These are phyloP conservation scores for Leptosomus discolor DNA, from an alignment of 2,113 vertebrate species.

Conservation along the genomic window DNA sequence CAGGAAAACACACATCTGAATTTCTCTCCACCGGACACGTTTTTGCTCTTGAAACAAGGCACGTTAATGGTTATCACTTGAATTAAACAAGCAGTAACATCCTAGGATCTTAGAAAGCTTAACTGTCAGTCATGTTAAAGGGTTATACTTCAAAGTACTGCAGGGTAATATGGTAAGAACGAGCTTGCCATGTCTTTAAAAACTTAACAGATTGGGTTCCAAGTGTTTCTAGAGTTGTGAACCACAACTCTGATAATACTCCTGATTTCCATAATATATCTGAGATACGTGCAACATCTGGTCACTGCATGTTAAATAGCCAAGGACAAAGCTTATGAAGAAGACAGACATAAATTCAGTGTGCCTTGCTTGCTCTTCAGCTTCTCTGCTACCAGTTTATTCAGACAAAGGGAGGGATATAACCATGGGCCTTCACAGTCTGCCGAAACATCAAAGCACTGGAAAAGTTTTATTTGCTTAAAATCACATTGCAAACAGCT, in stretches of 20 bases:
- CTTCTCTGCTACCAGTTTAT: neutral
- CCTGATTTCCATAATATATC: neutral
- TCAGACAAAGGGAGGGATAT: neutral
- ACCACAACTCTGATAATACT: neutral
- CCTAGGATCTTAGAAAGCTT: neutral
- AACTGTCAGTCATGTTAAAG: neutral
- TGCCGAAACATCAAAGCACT: neutral
- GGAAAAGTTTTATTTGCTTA: neutral
- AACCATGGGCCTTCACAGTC: neutral
- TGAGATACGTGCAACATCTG: neutral
- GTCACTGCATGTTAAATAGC: neutral
- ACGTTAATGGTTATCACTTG: neutral
- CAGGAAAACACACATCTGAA: neutral
- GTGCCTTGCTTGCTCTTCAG: neutral
- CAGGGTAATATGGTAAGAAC: neutral
- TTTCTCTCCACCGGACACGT: neutral
- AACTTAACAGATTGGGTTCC: neutral
- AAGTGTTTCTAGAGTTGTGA: neutral
- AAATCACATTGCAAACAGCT: neutral
- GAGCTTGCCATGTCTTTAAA: fast-evolving
- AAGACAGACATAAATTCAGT: neutral
- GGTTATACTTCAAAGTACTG: neutral
- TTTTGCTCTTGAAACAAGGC: neutral
- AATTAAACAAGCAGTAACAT: neutral
- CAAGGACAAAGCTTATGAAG: neutral